These are phyloP conservation scores for Oreamnos americanus DNA, from an alignment of 2,113 vertebrate genomes.

Conservation along the genomic window DNA sequence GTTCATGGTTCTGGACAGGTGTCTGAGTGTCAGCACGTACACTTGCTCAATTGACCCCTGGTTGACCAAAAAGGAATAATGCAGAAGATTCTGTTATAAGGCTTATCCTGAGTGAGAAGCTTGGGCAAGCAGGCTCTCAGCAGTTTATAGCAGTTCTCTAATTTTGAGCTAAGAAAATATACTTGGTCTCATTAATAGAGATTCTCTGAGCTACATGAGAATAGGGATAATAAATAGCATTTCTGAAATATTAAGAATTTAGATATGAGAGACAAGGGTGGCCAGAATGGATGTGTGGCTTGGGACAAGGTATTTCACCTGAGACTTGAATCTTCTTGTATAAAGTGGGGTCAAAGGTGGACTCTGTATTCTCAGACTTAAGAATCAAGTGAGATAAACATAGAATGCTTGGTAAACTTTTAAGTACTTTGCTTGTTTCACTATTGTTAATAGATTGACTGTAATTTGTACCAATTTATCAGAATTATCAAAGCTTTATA, in stretches of 20 bases:
- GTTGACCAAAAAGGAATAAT: neutral
- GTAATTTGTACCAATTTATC: neutral
- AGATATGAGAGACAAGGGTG: neutral
- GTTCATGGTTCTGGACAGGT: rapidly evolving
- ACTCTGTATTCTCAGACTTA: neutral
- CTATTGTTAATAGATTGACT: neutral
- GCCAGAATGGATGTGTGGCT: neutral
- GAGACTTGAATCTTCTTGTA: neutral
- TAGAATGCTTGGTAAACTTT: neutral
- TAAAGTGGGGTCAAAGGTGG: neutral
- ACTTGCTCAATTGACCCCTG: rapidly evolving
- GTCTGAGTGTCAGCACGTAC: neutral
- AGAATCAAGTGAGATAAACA: neutral
- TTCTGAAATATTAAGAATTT: neutral
- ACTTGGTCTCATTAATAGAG: neutral
- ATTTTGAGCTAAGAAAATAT: neutral
- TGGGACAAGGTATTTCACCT: neutral
- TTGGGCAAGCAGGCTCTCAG: neutral
- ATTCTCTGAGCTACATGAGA: neutral
- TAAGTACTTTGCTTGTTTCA: neutral
- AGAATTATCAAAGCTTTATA: neutral
- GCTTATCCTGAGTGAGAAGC: neutral
- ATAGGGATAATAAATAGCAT: neutral
- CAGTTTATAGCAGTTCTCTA: neutral
- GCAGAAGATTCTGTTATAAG: neutral